Percentiles rank a stretch among this genome's conserved stretches.
phyloP scores from a whole-genome alignment of 2,113 vertebrate species.

The Oncorhynchus gorbuscha region DNA sequence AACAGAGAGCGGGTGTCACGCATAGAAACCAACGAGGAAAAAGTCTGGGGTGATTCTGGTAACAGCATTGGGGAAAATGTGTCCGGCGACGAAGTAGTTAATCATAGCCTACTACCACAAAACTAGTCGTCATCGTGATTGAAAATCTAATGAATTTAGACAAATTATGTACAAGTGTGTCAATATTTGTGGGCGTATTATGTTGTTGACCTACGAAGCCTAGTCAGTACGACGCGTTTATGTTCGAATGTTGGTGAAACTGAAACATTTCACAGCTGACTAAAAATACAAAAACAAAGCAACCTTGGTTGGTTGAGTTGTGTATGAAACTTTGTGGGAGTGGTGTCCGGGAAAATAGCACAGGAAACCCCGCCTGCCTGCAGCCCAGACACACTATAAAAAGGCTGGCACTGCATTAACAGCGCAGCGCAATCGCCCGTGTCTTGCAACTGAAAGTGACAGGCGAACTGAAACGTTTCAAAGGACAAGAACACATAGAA shows the following conservation, averaged over 20 bases:
- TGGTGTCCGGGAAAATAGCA: constrained; percentile 64
- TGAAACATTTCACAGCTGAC: constrained; percentile 50
- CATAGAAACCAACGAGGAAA: neutral
- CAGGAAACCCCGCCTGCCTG: constrained; percentile 55
- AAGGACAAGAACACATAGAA: constrained; percentile 49
- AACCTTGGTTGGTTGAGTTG: constrained; percentile 1
- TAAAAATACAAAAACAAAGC: constrained; percentile 48
- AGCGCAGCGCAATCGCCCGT: neutral
- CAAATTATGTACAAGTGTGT: neutral
- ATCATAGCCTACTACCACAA: neutral
- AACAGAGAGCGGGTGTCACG: neutral
- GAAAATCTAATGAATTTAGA: neutral
- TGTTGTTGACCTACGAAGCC: neutral
- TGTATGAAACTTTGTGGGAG: constrained; percentile 59
- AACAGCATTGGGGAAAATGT: neutral
- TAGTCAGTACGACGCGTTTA: constrained; percentile 37
- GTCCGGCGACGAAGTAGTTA: constrained; percentile 7
- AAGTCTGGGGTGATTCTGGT: constrained; percentile 4
- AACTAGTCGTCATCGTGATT: neutral
- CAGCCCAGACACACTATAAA: constrained; percentile 19
- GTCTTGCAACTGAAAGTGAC: constrained; percentile 1
- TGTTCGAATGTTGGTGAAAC: constrained; percentile 45
- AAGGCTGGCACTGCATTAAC: neutral
- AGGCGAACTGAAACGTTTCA: constrained; percentile 24
- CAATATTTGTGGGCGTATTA: no score